Evolutionary conservation across 2,888 invertebrate species (phyloP).

Genomic region (Helobdella robusta): DNA sequence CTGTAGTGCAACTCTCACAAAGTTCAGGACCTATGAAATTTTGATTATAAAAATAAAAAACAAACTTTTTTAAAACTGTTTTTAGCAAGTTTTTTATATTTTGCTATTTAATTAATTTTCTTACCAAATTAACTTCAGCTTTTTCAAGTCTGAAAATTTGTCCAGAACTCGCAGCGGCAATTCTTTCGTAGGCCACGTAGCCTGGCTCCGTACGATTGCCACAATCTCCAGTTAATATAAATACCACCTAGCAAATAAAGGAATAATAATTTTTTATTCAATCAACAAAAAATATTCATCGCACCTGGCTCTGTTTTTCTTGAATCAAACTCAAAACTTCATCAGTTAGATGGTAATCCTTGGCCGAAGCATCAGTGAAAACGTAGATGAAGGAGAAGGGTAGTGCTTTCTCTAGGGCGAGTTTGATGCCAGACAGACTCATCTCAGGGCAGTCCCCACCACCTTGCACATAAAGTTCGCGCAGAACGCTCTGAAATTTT

Average conservation of each 20-base stretch:
- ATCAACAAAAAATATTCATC: background rate
- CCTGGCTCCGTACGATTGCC: conserved; percentile 58
- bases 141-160: conserved; percentile 65
- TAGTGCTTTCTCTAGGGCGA: conserved; percentile 60
- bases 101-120: background rate
- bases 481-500: conserved; percentile 56
- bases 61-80: background rate
- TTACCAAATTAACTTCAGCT: conserved; percentile 61
- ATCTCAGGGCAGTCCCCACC: conserved; percentile 69
- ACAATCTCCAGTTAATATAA: conserved; percentile 65
- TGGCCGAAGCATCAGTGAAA: conserved; percentile 66
- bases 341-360: conserved; percentile 59
- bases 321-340: conserved; percentile 62
- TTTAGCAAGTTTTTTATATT: background rate
- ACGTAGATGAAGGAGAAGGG: conserved; percentile 65
- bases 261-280: background rate
- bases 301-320: conserved; percentile 63
- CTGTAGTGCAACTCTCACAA: conserved; percentile 59
- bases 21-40: conserved; percentile 50
- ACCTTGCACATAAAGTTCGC: conserved; percentile 57
- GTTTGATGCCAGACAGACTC: conserved; percentile 56
- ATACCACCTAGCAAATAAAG: conserved; percentile 57
- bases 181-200: conserved; percentile 62
- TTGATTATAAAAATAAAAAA: background rate
- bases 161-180: conserved; percentile 65